Conservation (phyloP, 2,113 vertebrate genomes). For the Myrmecobius fasciatus region DNA sequence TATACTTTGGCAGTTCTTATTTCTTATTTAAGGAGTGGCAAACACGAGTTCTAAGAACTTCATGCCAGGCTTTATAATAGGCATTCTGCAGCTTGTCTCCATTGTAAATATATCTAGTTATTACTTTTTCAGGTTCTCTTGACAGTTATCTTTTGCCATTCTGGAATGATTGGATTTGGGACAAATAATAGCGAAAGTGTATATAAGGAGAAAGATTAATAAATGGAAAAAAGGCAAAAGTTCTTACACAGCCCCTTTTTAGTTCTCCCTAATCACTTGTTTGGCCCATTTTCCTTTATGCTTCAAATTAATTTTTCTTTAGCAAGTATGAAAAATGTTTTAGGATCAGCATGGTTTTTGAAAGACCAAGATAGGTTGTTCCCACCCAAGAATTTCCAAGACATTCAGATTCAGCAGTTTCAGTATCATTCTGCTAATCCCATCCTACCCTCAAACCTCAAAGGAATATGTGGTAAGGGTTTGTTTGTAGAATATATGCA, state of each 20-base stretch:
- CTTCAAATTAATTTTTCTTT: background rate
- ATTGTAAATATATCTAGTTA: background rate
- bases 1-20: background rate
- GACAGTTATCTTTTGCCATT: background rate
- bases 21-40: background rate
- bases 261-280: background rate
- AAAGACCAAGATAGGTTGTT: background rate
- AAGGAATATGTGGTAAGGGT: background rate
- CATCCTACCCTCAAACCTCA: background rate
- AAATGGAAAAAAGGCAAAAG: background rate
- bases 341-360: background rate
- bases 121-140: background rate
- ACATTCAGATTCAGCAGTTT: background rate
- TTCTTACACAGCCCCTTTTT: background rate
- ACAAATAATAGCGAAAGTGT: background rate
- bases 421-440: background rate
- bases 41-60: background rate
- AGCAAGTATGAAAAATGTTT: background rate
- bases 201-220: background rate
- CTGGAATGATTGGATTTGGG: background rate
- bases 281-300: background rate
- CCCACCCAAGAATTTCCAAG: background rate
- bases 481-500: background rate
- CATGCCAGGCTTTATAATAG: background rate
- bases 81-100: background rate